Base-by-base conservation (phyloP, 2,888 invertebrate species). In the Zygaena filipendulae region DNA sequence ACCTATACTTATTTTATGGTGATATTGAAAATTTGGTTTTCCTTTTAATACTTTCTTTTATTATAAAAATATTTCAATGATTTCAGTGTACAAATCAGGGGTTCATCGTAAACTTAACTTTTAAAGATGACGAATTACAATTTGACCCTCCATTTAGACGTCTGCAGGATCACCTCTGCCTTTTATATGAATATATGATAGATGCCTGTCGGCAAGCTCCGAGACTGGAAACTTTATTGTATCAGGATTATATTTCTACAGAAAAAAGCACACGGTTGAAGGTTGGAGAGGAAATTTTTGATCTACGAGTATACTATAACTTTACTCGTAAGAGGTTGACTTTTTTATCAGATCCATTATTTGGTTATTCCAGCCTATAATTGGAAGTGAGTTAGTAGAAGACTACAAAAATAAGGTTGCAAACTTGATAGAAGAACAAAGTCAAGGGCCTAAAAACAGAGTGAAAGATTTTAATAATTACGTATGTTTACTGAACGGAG, bases 401-500 rank as follows among this genome's bases (percentile, higher is more conserved):
- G 56, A 62, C 1, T 88, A 89, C 41, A 86, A 86, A 42, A 59
- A 70, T 27, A 64, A 74, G 36, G 84, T 95, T 3, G 61, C 72
- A 4, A 79, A 83, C 14, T 62, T 91, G 41, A 71, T 92, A 9
- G 83, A 86, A 40, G 86, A 88, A 32, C 87, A 91, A 50, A 79
- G 87, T 43, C 85, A 88, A 29, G 89, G 87, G 0, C 91, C 91
- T 0, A 89, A 91, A 51, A 43, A 87, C 12, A 79, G 89, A 27
- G 67, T 90, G 8, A 86, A 87, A 54, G 91, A 92, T 57, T 92
- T 94, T 56, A 91, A 93, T 56, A 85, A 88, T 38, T 94, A 91
- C 52, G 82, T 89, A 35, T 83, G 85, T 39, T 64, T 93, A 12
- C 84, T 92, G 27, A 88, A 91, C 47, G 90, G 90, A n/a, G 69